phyloP scores from a whole-genome alignment of 2,797 vertebrate genomes.

The Ficedula albicollis region DNA sequence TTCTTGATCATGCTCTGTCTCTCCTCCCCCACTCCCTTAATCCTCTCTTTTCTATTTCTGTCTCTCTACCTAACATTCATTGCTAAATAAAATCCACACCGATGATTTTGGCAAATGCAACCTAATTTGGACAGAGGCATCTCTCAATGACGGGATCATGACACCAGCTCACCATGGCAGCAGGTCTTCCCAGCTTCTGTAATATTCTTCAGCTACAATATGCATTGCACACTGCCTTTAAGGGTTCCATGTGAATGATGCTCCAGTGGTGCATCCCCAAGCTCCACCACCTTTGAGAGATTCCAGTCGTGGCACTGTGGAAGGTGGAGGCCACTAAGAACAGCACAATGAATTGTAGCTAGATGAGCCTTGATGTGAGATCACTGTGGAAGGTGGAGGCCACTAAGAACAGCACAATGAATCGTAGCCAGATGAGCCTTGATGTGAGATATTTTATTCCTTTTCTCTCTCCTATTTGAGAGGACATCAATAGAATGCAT shows the following conservation, averaged over 20 bases:
- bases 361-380: neutral
- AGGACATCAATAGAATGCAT: neutral
- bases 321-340: neutral
- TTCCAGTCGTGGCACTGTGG: neutral
- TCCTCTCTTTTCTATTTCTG: neutral
- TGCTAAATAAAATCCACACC: neutral
- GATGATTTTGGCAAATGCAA: neutral
- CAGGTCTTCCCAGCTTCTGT: neutral
- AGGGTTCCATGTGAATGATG: neutral
- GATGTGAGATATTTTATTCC: neutral
- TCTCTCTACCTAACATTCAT: neutral
- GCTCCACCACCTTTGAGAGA: neutral
- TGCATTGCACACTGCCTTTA: fast-evolving
- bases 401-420: neutral
- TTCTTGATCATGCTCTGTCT: neutral
- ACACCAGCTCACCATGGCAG: neutral
- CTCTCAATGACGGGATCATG: neutral
- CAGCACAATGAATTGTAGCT: neutral
- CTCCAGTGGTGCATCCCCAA: fast-evolving
- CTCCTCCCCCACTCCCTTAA: fast-evolving
- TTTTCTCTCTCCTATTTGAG: neutral
- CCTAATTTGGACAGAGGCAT: neutral
- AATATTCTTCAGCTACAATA: neutral
- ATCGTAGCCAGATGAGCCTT: neutral
- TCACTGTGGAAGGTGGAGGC: neutral